Evolutionary conservation across 1,140 invertebrate species (phyloP), one percentile per base, ranked within the genome.

Genomic region (Drosophila subpulchrella): DNA sequence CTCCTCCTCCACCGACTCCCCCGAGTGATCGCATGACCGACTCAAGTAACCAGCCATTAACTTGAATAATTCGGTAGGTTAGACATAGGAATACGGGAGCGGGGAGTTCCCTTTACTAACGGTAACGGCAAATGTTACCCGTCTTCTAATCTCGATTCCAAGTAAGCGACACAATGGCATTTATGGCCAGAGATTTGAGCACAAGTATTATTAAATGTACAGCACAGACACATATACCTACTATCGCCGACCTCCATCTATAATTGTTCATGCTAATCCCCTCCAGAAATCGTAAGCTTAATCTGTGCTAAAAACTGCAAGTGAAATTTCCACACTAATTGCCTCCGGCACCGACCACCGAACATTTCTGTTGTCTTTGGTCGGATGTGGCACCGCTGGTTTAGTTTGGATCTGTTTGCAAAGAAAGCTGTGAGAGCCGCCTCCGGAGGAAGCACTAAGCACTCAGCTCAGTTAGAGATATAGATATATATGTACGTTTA

Each of bases 251-350:
- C 84, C 84, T 88, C 84, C 85, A 88, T 88, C 84, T 88, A 75
- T 80, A 88, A 88, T 84, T 88, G 81, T 62, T 71, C 84, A 74
- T 60, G 84, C 80, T 88, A 88, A 88, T 88, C 83, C 67, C 73
- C 48, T 36, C 58, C 73, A 86, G 77, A 88, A 71, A 89, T 72
- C 66, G 48, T 63, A 67, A 76, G 68, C 68, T 72, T 72, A 72
- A 76, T 76, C 74, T 75, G 74, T 54, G 62, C 51, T 66, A 77
- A 89, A 88, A 88, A 88, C 81, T 88, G 84, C 84, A 88, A 88
- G 84, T 88, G 84, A 88, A 88, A 88, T 84, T 88, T 89, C 76
- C 84, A 84, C 65, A 65, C 80, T 88, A 88, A 88, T 88, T 88
- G 84, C 78, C 80, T 55, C 58, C 66, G 72, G 83, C 51, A 44